These are phyloP conservation scores for Berghia stephanieae DNA, from an alignment of 1,140 invertebrate species.

Conservation along the genomic window DNA sequence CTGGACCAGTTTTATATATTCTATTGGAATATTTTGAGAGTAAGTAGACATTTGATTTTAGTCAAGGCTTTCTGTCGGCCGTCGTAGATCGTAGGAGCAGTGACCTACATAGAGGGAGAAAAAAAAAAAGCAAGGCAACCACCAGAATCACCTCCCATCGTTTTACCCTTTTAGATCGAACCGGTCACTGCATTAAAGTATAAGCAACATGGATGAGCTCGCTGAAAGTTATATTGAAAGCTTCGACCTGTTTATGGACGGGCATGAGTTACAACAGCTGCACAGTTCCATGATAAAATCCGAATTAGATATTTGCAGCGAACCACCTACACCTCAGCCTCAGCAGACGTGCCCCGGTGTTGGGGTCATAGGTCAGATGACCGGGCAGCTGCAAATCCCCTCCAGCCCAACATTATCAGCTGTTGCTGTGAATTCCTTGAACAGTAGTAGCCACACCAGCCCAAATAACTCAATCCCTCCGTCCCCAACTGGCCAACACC, in stretches of 20 bases:
- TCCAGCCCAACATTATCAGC: slow-evolving; percentile 29
- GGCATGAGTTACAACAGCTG: slow-evolving; percentile 47
- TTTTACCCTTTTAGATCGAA: slow-evolving; percentile 23
- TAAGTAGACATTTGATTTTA: slow-evolving; percentile 10
- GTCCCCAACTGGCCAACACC: slow-evolving; percentile 23
- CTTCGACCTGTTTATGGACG: slow-evolving; percentile 57
- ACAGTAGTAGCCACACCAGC: slow-evolving; percentile 13
- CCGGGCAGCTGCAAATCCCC: slow-evolving; percentile 19
- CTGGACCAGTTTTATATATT: background rate
- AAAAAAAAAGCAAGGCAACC: slow-evolving; percentile 44
- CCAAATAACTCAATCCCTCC: slow-evolving; percentile 27
- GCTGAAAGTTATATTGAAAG: slow-evolving; percentile 59
- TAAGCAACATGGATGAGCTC: slow-evolving; percentile 41
- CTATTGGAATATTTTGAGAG: slow-evolving; percentile 19
- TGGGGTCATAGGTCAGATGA: slow-evolving; percentile 35
- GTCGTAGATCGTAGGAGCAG: background rate
- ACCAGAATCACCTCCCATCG: slow-evolving; percentile 39
- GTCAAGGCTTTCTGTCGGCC: slow-evolving; percentile 14
- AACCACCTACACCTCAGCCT: slow-evolving; percentile 26
- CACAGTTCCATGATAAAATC: slow-evolving; percentile 43
- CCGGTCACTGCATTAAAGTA: background rate
- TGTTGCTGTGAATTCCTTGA: slow-evolving; percentile 8
- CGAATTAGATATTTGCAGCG: slow-evolving; percentile 28
- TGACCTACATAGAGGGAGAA: slow-evolving; percentile 37
- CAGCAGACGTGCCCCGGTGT: slow-evolving; percentile 31